These are phyloP conservation scores for Neodontobutis hainanensis DNA, from an alignment of 2,113 vertebrate genomes.

Conservation along the genomic window DNA sequence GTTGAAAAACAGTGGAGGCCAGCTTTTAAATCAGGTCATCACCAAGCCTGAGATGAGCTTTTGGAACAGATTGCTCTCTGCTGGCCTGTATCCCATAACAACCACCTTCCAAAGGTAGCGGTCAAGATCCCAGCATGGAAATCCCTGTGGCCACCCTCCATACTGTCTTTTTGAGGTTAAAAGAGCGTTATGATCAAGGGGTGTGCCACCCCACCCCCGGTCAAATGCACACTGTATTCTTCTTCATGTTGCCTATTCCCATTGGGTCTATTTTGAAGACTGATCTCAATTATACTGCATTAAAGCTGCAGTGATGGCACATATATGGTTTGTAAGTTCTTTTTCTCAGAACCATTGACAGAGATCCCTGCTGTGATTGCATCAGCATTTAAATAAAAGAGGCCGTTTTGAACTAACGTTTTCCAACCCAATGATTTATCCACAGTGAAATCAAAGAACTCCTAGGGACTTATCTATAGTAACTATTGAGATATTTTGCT, in stretches of 20 bases:
- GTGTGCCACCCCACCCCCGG: slow-evolving; percentile 31
- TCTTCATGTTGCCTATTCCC: slow-evolving; percentile 41
- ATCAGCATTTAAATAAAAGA: slow-evolving; percentile 36
- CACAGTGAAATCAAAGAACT: slow-evolving; percentile 9
- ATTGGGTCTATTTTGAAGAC: slow-evolving; percentile 54
- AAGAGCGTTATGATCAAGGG: slow-evolving; percentile 64
- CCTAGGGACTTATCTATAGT: slow-evolving; percentile 3
- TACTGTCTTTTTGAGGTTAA: slow-evolving; percentile 63
- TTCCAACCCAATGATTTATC: slow-evolving; percentile 26
- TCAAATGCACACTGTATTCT: slow-evolving; percentile 50
- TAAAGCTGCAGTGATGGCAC: slow-evolving; percentile 37
- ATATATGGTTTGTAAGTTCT: slow-evolving; percentile 6
- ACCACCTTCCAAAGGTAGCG: slow-evolving; percentile 56
- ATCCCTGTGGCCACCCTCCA: slow-evolving; percentile 58
- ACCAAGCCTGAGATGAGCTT: slow-evolving; percentile 46
- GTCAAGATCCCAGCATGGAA: slow-evolving; percentile 58
- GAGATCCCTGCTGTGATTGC: slow-evolving; percentile 30
- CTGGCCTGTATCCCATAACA: slow-evolving; percentile 64
- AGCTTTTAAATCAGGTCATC: slow-evolving; percentile 75
- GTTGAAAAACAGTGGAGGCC: slow-evolving; percentile 60
- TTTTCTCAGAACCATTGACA: slow-evolving; percentile 8
- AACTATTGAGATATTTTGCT: slow-evolving; percentile 10
- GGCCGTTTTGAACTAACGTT: slow-evolving; percentile 22
- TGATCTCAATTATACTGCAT: slow-evolving; percentile 59
- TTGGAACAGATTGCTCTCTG: slow-evolving; percentile 54